These are phyloP conservation scores for Noctua comes DNA, from an alignment of 2,888 invertebrate species.

Conservation along the genomic window DNA sequence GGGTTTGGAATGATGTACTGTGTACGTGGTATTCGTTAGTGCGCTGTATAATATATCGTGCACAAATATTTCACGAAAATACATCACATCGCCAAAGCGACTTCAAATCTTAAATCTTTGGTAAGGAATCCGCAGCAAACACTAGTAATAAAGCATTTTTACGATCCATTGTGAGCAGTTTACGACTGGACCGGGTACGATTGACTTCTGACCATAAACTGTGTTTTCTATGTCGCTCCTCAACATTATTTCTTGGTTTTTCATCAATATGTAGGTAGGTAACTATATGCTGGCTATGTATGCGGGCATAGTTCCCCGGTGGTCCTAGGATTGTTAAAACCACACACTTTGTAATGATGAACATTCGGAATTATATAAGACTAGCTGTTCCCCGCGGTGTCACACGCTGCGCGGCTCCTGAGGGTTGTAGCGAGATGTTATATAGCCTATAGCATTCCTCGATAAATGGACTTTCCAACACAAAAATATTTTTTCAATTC, in stretches of 20 bases:
- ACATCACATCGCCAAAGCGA: slow-evolving; percentile 40
- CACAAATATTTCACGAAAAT: slow-evolving; percentile 27
- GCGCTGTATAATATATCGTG: too few relatives aligned
- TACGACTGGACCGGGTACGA: slow-evolving; percentile 80
- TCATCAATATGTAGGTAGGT: slow-evolving; percentile 54
- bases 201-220: slow-evolving; percentile 87
- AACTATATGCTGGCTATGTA: slow-evolving; percentile 19
- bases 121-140: slow-evolving; percentile 65
- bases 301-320: slow-evolving; percentile 34
- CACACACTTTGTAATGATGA: slow-evolving; percentile 3
- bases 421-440: too few relatives aligned
- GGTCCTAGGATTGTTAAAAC: slow-evolving; percentile 24
- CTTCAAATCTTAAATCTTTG: slow-evolving; percentile 49
- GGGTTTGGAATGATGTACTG: too few relatives aligned
- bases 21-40: too few relatives aligned
- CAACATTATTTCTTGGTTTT: slow-evolving; percentile 67
- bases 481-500: too few relatives aligned
- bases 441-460: too few relatives aligned
- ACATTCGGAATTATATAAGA: not conserved
- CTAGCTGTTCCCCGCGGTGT: too few relatives aligned
- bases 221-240: slow-evolving; percentile 83
- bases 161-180: slow-evolving; percentile 85
- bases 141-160: slow-evolving; percentile 81
- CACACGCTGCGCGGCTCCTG: too few relatives aligned
- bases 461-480: too few relatives aligned